Conservation (phyloP, 2,888 invertebrate species). For the Catocala sponsa region DNA sequence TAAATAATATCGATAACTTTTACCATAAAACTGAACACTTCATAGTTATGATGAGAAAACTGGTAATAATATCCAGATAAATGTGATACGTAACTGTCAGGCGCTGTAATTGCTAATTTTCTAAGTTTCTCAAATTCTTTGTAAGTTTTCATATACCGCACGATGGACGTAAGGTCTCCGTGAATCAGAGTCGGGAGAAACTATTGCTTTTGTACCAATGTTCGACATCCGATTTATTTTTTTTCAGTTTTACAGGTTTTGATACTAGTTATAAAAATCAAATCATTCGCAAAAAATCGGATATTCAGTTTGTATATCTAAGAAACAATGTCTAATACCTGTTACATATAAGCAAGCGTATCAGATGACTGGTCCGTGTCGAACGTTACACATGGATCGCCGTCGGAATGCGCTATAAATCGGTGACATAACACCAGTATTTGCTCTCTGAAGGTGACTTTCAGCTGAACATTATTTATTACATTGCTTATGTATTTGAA, state of each 20-base stretch:
- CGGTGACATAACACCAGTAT: constrained; percentile 39
- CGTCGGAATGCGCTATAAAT: constrained; percentile 44
- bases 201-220: no score
- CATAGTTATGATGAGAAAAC: not conserved
- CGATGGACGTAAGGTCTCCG: no score
- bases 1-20: not conserved
- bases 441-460: constrained; percentile 48
- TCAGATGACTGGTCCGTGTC: constrained; percentile 38
- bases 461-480: constrained; percentile 30
- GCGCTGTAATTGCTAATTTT: not conserved
- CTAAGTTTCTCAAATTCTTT: no score
- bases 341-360: constrained; percentile 27
- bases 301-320: not conserved
- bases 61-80: not conserved
- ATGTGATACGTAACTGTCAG: not conserved
- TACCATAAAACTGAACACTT: not conserved
- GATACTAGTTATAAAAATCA: not conserved
- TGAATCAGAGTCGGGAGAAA: no score
- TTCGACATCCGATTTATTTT: no score
- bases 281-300: not conserved
- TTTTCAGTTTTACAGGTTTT: not conserved
- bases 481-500: constrained; percentile 20
- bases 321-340: constrained; percentile 18
- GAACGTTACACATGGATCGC: constrained; percentile 35
- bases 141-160: no score